Evolutionary conservation across 2,888 invertebrate species (phyloP), one percentile per base, ranked within the genome.

Genomic region (Chymomyza caudatula): DNA sequence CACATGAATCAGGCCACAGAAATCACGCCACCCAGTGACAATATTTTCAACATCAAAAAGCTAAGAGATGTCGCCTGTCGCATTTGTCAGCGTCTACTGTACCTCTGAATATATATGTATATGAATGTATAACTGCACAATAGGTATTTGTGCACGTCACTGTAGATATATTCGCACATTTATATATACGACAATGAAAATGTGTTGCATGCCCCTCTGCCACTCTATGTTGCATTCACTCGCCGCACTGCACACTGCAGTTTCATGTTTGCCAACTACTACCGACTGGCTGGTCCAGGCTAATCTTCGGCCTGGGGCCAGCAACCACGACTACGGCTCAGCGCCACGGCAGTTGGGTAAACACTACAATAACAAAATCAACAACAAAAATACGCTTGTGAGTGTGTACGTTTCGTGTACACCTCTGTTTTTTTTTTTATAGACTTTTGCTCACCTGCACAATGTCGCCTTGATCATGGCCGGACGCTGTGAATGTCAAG

Each of bases 401-500:
- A 37, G 29, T 11, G 29, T 37, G 29, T 37, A n/a, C n/a, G n/a
- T n/a, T n/a, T n/a, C n/a, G 29, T 37, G 11, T 37, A 37, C 29
- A 37, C 8, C 11, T 37, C 29, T 11, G 29, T 37, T 37, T 37
- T 11, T 8, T n/a, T 37, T 37, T 37, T 37, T 37, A 37, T 37
- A 37, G 44, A 47, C 44, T 17, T 17, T 17, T 17, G 84, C 88
- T 91, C 91, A 94, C 94, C 93, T 96, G 96, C 69, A 97, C 96
- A 77, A 97, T 93, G 91, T 97, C 97, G 65, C 97, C 97, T 91
- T 96, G 95, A 84, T 94, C 94, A 87, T 94, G 94, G 74, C 97
- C 96, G 88, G 96, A 96, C 87, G 97, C 97, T 85, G 96, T 96
- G 92, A 97, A 97, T 77, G 96, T 97, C 86, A 97, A 93, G 91